These are phyloP conservation scores for Chlorocebus sabaeus DNA, from an alignment of 2,113 vertebrate genomes.

Conservation along the genomic window DNA sequence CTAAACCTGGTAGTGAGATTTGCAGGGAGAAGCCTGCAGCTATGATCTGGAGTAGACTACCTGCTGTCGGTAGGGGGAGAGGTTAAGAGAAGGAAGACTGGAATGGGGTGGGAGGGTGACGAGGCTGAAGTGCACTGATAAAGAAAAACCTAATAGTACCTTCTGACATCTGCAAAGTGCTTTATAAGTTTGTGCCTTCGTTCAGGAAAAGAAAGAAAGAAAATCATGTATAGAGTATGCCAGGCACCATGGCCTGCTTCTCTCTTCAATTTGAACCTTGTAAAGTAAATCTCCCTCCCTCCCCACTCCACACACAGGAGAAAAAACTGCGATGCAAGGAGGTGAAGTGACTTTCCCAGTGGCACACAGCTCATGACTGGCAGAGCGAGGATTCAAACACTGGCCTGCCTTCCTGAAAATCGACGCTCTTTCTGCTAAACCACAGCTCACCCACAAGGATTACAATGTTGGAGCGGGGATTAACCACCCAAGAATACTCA, in stretches of 20 bases:
- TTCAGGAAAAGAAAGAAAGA: background rate
- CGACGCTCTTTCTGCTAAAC: background rate
- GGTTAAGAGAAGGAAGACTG: background rate
- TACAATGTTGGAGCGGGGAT: background rate
- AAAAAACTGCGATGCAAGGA: background rate
- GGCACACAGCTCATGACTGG: background rate
- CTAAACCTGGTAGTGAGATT: background rate
- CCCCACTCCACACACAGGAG: rapidly evolving
- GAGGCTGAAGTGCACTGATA: background rate
- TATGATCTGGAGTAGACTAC: background rate
- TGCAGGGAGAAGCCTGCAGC: background rate
- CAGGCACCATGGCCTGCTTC: background rate
- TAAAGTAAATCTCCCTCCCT: background rate
- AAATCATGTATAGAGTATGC: background rate
- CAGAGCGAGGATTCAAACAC: background rate
- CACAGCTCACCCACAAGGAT: background rate
- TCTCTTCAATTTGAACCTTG: background rate
- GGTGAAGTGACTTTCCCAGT: background rate
- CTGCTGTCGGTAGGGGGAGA: background rate
- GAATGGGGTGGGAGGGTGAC: background rate
- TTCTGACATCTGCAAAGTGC: background rate
- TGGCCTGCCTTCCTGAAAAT: background rate
- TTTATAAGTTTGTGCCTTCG: background rate
- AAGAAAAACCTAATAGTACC: background rate
- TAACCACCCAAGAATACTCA: background rate